Evolutionary conservation across 2,888 invertebrate species (phyloP).

Genomic region (Spicauda simplicius): DNA sequence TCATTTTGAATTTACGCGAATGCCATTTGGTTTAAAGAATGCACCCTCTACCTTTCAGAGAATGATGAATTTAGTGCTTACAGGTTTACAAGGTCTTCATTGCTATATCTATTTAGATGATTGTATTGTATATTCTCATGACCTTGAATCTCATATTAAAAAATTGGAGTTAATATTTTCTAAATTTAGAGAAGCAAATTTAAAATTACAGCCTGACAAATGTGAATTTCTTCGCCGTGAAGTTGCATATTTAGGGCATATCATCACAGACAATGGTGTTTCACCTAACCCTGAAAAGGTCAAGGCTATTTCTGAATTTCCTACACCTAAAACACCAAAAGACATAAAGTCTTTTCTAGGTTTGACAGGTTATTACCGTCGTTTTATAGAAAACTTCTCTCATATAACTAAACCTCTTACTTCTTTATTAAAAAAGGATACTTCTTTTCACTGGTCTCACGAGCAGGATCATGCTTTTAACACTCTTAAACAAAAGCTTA

Average conservation of each 20-base stretch:
- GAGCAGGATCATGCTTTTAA: conserved; percentile 44
- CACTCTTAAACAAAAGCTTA: conserved; percentile 41
- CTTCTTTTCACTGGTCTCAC: conserved; percentile 42
- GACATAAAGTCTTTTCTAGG: conserved; percentile 48
- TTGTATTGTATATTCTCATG: conserved; percentile 39
- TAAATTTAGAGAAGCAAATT: conserved; percentile 37
- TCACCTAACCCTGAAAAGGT: too few relatives aligned
- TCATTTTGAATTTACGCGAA: conserved; percentile 43
- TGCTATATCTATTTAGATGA: conserved; percentile 50
- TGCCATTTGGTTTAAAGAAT: conserved; percentile 45
- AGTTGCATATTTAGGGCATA: conserved; percentile 52
- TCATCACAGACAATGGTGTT: conserved; percentile 49
- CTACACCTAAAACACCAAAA: conserved; percentile 35
- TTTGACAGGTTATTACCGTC: conserved; percentile 55
- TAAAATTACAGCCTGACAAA: conserved; percentile 18
- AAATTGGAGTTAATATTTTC: conserved; percentile 44
- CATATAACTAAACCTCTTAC: conserved; percentile 48
- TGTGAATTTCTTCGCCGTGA: conserved; percentile 46
- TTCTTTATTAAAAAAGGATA: conserved; percentile 46
- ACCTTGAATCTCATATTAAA: conserved; percentile 44
- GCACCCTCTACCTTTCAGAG: conserved; percentile 50
- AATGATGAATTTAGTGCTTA: conserved; percentile 44
- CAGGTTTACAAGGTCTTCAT: conserved; percentile 43
- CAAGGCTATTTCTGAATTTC: conserved; percentile 37
- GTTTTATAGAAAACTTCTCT: conserved; percentile 56